Evolutionary conservation across 2,113 vertebrate species (phyloP), one percentile per base, ranked within the genome.

Genomic region (Cyprinodon variegatus): DNA sequence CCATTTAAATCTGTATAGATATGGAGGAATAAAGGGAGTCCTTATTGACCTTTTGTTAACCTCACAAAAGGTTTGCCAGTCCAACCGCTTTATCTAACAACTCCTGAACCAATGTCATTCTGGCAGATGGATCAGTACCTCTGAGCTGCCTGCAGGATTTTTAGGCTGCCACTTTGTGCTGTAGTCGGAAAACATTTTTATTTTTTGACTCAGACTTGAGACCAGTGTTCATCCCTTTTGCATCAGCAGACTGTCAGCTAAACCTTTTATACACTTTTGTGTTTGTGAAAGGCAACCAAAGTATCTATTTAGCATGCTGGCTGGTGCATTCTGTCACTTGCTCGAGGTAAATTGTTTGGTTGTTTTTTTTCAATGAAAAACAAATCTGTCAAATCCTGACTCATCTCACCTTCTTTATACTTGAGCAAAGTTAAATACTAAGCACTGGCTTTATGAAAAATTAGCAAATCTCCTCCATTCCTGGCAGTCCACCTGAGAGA

Each of bases 331-430:
- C 72, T 71, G 79, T 67, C 45, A 11, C 68, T 86, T 72, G 41
- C 68, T 59, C 36, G 8, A 81, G 81, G 86, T 81, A 73, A 83
- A 84, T 86, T 67, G 72, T 72, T 41, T 29, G 29, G 29, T 29
- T 29, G 29, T 66, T 86, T 87, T 37, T 77, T 63, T 65, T 85
- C 75, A 29, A 67, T 81, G 83, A 82, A 90, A 87, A 88, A 85
- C 36, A 78, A 79, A 53, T 74, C 81, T 76, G 82, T 89, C 86
- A 83, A 57, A 74, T 61, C 60, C 65, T 87, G 84, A 81, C 65
- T 89, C 81, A 82, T 87, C 74, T 68, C 70, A 48, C 43, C n/a
- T 73, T 82, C 69, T 79, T 82, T 72, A 62, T 63, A 66, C 65
- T 65, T 12, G 15, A 76, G 65, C 61, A 74, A 29, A 40, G 82